These are phyloP conservation scores for Pristis pectinata DNA, from an alignment of 2,797 vertebrate genomes.

Conservation along the genomic window DNA sequence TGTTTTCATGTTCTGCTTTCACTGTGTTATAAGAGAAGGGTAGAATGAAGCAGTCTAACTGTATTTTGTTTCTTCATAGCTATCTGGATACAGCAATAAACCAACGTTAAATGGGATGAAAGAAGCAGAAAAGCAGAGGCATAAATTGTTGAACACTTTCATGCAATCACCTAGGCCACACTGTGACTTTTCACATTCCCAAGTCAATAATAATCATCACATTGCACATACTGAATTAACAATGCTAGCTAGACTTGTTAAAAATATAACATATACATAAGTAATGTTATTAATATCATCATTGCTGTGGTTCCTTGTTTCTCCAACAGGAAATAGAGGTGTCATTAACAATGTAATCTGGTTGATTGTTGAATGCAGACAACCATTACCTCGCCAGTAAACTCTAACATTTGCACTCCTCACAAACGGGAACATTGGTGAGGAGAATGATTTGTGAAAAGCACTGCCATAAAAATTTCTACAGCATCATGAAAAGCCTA, in stretches of 20 bases:
- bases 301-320: not conserved
- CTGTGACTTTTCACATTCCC: not conserved
- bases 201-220: not conserved
- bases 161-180: not conserved
- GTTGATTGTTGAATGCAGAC: not conserved
- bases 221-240: not conserved
- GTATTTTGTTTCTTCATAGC: not conserved
- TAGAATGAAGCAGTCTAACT: not conserved
- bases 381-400: not conserved
- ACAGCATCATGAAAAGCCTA: slow-evolving; percentile 9
- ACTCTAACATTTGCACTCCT: slow-evolving; percentile 9
- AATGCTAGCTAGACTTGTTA: not conserved
- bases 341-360: slow-evolving; percentile 27
- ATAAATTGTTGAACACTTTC: not conserved
- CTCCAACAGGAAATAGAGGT: not conserved
- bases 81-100: not conserved
- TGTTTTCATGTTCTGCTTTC: not conserved
- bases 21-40: not conserved
- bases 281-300: not conserved
- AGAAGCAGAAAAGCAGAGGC: not conserved
- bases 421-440: not conserved
- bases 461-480: slow-evolving; percentile 34
- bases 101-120: not conserved
- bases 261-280: not conserved
- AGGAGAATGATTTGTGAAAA: slow-evolving; percentile 34